Evolutionary conservation across 1,140 invertebrate species (phyloP), one percentile per base, ranked within the genome.

Genomic region (Brachionus sp.): DNA sequence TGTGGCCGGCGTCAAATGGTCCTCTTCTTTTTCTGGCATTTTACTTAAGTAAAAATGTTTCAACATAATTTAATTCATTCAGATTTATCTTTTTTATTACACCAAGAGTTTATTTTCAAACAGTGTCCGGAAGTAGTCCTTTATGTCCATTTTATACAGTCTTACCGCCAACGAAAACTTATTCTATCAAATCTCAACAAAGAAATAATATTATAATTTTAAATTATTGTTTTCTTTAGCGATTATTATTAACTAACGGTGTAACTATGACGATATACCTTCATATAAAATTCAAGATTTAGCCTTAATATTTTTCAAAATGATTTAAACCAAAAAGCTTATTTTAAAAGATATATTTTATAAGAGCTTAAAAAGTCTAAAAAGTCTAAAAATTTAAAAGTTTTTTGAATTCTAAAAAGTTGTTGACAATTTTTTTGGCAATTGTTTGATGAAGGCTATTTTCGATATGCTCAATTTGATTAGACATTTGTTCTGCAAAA

Each of bases 11-110:
- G 89, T 89, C 6, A 89, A 86, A 73, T 89, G 88, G 82, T 89
- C 89, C 86, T 89, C 88, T 80, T 89, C 88, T 35, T 87, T 84
- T 84, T 89, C 88, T 77, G 88, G 89, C 88, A 89, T 89, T 85
- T 89, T 89, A 16, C 89, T 89, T 83, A 46, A 84, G 75, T 82
- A 64, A 73, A 62, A 46, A 78, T 25, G 44, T 39, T 16, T 53
- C 5, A 37, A 39, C 19, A 19, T 13, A 39, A 35, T 39, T 1
- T 1, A 62, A 44, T 10, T 29, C 2, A 75, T 46, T 12, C 16
- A 13, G 35, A 23, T 77, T 13, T 29, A 64, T 80, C 64, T 16
- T 19, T 25, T 3, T 46, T 87, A 87, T 87, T 87, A 89, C 88
- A 89, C 87, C 83, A 89, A 86, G 84, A 89, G 88, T 77, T 88